These are phyloP conservation scores for Panonychus citri DNA, from an alignment of 1,140 invertebrate genomes.

Conservation along the genomic window DNA sequence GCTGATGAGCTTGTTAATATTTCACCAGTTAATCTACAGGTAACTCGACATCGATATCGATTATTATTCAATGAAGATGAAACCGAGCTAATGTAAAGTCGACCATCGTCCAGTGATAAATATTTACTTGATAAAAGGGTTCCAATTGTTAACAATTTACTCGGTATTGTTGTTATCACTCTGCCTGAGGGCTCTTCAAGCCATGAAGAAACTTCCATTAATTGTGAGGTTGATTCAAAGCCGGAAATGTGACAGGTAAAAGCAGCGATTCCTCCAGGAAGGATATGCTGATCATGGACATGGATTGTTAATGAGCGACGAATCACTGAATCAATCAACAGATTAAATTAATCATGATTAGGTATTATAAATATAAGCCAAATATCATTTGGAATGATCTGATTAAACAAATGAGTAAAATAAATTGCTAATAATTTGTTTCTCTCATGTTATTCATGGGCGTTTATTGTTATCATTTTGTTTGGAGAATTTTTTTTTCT, in stretches of 20 bases:
- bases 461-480: too few species aligned
- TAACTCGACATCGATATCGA: slow-evolving; percentile 13
- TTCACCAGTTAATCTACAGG: slow-evolving; percentile 17
- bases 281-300: slow-evolving; percentile 20
- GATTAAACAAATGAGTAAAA: too few species aligned
- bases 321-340: background rate
- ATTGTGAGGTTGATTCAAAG: slow-evolving; percentile 45
- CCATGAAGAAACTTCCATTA: slow-evolving; percentile 57
- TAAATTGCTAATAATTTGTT: too few species aligned
- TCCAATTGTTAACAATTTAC: slow-evolving; percentile 43
- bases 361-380: too few species aligned
- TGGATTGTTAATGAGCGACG: slow-evolving; percentile 1
- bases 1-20: slow-evolving; percentile 11
- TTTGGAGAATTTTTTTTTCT: too few species aligned
- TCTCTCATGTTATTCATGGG: too few species aligned
- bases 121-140: slow-evolving; percentile 27
- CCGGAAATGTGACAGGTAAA: slow-evolving; percentile 33
- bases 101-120: slow-evolving; percentile 52
- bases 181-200: slow-evolving; percentile 6
- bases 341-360: too few species aligned
- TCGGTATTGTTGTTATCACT: slow-evolving; percentile 2
- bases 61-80: slow-evolving; percentile 10
- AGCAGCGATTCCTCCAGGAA: slow-evolving; percentile 21
- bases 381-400: too few species aligned
- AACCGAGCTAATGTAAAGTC: slow-evolving; percentile 13